Conservation (phyloP, 2,888 invertebrate species). For the Dioctria rufipes region DNA sequence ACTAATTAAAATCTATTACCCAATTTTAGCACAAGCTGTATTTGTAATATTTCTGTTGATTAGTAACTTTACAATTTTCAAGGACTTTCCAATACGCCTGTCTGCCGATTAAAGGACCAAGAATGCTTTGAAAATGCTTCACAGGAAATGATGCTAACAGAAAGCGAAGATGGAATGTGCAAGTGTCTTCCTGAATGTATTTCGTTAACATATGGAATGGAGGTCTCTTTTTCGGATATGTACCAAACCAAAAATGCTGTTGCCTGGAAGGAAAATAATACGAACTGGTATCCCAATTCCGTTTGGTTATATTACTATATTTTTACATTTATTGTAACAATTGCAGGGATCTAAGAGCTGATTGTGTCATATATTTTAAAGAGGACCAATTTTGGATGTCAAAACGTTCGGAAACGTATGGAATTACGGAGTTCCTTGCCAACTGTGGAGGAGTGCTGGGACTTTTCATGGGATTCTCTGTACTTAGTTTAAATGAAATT, state of each 20-base stretch:
- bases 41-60: no score
- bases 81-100: not conserved
- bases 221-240: constrained; percentile 15
- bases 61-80: no score
- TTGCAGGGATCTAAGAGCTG: not conserved
- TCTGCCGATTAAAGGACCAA: not conserved
- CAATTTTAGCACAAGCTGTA: no score
- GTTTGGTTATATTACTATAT: not conserved
- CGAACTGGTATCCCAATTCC: not conserved
- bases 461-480: constrained; percentile 72
- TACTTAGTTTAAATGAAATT: constrained; percentile 71
- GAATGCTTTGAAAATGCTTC: not conserved
- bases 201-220: constrained; percentile 38
- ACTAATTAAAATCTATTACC: no score
- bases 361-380: constrained; percentile 61
- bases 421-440: constrained; percentile 72
- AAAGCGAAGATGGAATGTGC: constrained; percentile 6
- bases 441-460: constrained; percentile 72
- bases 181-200: constrained; percentile 32
- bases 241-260: not conserved
- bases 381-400: constrained; percentile 72
- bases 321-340: no score
- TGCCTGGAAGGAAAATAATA: not conserved
- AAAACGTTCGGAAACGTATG: constrained; percentile 71
- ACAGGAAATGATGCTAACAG: not conserved